Conservation (phyloP, 2,888 invertebrate species). For the Dryomyza anilis region DNA sequence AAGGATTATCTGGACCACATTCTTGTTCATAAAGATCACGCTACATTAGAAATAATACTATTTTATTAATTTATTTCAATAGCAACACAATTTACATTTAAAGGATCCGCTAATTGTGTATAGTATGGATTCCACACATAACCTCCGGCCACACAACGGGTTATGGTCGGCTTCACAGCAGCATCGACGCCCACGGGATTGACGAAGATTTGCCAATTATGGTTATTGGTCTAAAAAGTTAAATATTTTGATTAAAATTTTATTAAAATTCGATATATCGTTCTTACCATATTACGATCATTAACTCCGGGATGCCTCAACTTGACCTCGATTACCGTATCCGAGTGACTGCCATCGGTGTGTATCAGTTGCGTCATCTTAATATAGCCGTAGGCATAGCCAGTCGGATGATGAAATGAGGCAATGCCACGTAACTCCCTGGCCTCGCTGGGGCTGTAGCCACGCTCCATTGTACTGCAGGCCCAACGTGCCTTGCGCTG, state of each 20-base stretch:
- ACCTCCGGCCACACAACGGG: slow-evolving; percentile 88
- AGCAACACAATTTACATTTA: slow-evolving; percentile 75
- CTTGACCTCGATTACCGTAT: slow-evolving; percentile 89
- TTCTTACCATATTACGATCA: slow-evolving; percentile 75
- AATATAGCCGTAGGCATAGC: slow-evolving; percentile 84
- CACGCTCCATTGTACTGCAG: slow-evolving; percentile 83
- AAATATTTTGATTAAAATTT: neutral
- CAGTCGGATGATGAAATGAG: slow-evolving; percentile 84
- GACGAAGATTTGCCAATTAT: slow-evolving; percentile 90
- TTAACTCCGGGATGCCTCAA: slow-evolving; percentile 84
- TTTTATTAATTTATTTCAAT: neutral
- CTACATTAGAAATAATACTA: slow-evolving; percentile 65
- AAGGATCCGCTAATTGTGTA: slow-evolving; percentile 86
- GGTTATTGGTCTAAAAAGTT: slow-evolving; percentile 73
- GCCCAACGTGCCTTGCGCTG: slow-evolving; percentile 73
- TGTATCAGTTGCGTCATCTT: slow-evolving; percentile 89
- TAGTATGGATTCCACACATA: slow-evolving; percentile 92
- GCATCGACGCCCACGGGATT: slow-evolving; percentile 93
- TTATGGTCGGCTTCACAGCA: slow-evolving; percentile 75
- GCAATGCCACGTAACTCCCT: slow-evolving; percentile 85
- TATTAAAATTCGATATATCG: too few relatives aligned
- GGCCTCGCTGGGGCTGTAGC: slow-evolving; percentile 86
- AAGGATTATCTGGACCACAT: slow-evolving; percentile 85
- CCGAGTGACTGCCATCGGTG: slow-evolving; percentile 83
- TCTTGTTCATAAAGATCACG: slow-evolving; percentile 83